Conservation (phyloP, 2,113 vertebrate species). For the Anser brachyrhynchus region DNA sequence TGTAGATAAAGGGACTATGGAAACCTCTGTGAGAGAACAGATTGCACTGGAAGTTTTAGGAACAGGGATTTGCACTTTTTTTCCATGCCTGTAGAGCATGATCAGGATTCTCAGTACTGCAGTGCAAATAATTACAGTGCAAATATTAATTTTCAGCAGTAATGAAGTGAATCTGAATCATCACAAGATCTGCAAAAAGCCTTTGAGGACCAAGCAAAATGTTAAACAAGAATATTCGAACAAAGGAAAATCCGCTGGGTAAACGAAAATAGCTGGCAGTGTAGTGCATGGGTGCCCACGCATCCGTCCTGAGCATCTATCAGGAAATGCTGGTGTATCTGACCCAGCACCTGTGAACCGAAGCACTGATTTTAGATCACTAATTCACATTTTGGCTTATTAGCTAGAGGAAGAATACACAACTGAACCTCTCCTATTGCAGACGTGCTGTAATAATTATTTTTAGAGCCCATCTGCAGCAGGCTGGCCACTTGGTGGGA, state of each 20-base stretch:
- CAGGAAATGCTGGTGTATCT: not conserved
- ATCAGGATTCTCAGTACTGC: not conserved
- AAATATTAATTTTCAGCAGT: conserved; percentile 9
- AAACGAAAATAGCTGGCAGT: not conserved
- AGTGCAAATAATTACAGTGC: not conserved
- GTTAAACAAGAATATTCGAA: conserved; percentile 20
- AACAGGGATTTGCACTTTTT: not conserved
- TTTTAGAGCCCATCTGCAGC: not conserved
- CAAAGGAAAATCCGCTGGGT: not conserved
- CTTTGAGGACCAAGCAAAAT: not conserved
- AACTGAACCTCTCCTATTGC: not conserved
- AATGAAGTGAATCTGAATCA: not conserved
- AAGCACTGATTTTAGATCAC: not conserved
- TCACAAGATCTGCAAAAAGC: not conserved
- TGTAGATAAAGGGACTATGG: not conserved
- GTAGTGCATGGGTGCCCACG: not conserved
- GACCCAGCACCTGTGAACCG: not conserved
- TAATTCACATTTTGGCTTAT: not conserved
- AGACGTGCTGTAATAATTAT: not conserved
- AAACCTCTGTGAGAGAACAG: not conserved
- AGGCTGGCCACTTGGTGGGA: not conserved
- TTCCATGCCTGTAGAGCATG: not conserved
- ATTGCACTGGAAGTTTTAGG: not conserved
- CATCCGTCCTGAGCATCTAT: not conserved
- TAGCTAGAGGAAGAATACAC: not conserved